phyloP scores from a whole-genome alignment of 2,888 invertebrate species.

The Abrostola tripartita region DNA sequence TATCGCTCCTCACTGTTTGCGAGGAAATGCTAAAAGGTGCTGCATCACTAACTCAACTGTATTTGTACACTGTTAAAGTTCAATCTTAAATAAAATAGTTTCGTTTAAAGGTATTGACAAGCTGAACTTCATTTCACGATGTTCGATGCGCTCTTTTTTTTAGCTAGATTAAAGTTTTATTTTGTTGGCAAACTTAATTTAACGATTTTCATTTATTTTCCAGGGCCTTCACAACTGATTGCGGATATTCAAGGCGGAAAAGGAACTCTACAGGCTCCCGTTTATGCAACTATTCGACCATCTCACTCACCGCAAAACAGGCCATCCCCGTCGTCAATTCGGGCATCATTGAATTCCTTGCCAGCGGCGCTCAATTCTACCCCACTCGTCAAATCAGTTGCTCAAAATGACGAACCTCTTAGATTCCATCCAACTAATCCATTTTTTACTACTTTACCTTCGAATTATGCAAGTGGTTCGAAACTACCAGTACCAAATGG shows the following conservation, averaged over 20 bases:
- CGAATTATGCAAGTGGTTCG: conserved; percentile 80
- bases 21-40: conserved; percentile 63
- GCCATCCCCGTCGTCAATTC: conserved; percentile 66
- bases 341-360: conserved; percentile 73
- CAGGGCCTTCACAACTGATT: conserved; percentile 84
- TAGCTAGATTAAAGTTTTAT: conserved; percentile 42
- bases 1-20: conserved; percentile 68
- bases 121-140: conserved; percentile 48
- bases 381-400: conserved; percentile 74
- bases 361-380: conserved; percentile 76
- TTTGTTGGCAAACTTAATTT: conserved; percentile 26
- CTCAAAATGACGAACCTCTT: conserved; percentile 70
- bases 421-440: conserved; percentile 85
- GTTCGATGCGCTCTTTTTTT: conserved; percentile 52
- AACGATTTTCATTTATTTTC: conserved; percentile 61
- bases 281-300: conserved; percentile 82
- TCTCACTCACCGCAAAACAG: conserved; percentile 72
- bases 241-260: conserved; percentile 72
- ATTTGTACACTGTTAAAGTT: conserved; percentile 53
- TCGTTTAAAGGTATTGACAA: conserved; percentile 42
- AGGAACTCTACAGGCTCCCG: conserved; percentile 81
- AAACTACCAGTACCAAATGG: conserved; percentile 83
- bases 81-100: conserved; percentile 45
- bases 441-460: conserved; percentile 83
- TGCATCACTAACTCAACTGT: conserved; percentile 53